These are phyloP conservation scores for Kryptolebias ocellatus DNA, from an alignment of 2,797 vertebrate genomes.

Conservation along the genomic window DNA sequence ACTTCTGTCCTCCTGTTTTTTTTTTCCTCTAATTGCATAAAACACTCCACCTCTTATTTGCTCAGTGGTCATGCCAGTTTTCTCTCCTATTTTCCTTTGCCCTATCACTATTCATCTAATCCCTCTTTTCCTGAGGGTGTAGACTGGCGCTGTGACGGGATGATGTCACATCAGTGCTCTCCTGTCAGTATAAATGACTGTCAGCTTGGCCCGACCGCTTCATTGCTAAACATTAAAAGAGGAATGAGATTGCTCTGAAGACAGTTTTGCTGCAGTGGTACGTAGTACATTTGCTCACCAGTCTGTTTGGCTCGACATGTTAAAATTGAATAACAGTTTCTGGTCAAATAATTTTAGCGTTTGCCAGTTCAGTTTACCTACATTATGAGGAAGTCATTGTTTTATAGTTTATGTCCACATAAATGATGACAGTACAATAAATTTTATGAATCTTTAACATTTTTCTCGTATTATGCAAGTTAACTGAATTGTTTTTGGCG, in stretches of 20 bases:
- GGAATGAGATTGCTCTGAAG: constrained; percentile 39
- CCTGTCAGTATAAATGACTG: constrained; percentile 63
- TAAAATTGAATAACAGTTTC: background rate
- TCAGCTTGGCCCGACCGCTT: constrained; percentile 54
- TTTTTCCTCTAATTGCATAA: constrained; percentile 47
- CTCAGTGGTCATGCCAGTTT: constrained; percentile 8
- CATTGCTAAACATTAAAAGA: constrained; percentile 45
- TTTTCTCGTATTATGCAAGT: no score
- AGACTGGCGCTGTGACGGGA: constrained; percentile 60
- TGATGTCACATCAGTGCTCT: constrained; percentile 59
- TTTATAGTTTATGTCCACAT: no score
- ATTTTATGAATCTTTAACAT: no score
- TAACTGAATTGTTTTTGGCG: no score
- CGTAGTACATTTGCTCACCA: background rate
- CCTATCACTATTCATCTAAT: constrained; percentile 47
- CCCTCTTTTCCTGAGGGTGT: constrained; percentile 51
- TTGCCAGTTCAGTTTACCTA: no score
- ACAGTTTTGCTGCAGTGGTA: constrained; percentile 26
- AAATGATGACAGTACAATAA: no score
- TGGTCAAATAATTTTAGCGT: no score
- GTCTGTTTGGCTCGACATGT: constrained; percentile 1
- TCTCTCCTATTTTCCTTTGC: constrained; percentile 24
- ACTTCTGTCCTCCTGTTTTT: constrained; percentile 9
- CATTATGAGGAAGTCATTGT: no score
- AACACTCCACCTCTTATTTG: constrained; percentile 29